These are phyloP conservation scores for Platyrinchus mystaceus DNA, from an alignment of 2,797 vertebrate genomes.

Conservation along the genomic window DNA sequence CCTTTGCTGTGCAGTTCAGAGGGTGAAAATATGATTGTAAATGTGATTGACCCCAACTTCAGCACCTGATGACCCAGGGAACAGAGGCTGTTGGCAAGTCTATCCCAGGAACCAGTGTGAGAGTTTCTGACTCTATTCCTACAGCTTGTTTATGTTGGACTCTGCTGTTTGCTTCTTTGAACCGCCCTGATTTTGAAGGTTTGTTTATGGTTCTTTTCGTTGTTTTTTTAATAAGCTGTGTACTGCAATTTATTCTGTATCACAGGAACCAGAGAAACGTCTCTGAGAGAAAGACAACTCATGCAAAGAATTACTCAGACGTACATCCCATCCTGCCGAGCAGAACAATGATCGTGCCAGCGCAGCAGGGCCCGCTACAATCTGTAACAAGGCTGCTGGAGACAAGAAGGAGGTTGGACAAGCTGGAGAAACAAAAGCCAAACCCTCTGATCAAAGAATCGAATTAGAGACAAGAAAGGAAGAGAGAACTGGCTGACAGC, in stretches of 20 bases:
- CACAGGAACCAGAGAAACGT: not conserved
- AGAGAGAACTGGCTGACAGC: conserved; percentile 25
- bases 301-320: conserved; percentile 32
- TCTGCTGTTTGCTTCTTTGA: not conserved
- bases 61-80: not conserved
- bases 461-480: conserved; percentile 38
- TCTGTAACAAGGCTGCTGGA: conserved; percentile 8
- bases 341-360: conserved; percentile 29
- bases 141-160: not conserved
- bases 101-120: not conserved
- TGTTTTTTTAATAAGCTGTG: not conserved
- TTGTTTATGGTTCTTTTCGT: not conserved
- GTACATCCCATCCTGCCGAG: conserved; percentile 38
- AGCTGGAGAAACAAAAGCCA: conserved; percentile 41
- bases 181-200: not conserved
- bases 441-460: conserved; percentile 34
- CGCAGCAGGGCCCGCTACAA: not conserved
- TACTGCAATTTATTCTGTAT: conserved; percentile 36
- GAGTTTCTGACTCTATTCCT: not conserved
- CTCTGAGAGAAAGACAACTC: not conserved
- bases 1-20: not conserved
- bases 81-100: not conserved
- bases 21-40: not conserved
- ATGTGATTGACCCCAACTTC: not conserved
- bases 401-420: not conserved